Evolutionary conservation across 2,888 invertebrate genomes (phyloP).

Genomic region (Chalcis sispes): DNA sequence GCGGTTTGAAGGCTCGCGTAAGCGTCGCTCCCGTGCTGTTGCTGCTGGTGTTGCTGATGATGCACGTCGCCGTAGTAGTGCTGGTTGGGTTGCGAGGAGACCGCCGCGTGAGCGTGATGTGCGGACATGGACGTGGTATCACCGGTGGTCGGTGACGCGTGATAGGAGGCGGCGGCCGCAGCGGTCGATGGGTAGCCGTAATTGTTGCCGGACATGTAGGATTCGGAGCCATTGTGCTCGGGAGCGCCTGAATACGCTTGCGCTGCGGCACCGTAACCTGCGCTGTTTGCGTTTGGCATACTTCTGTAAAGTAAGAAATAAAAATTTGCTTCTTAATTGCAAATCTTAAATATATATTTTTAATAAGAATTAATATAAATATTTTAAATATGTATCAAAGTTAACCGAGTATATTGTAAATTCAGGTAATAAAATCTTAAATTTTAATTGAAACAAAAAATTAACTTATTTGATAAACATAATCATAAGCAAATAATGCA

Average conservation of each 20-base stretch:
- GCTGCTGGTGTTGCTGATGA: conserved; percentile 67
- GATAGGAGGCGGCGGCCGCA: conserved; percentile 46
- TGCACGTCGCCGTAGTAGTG: conserved; percentile 77
- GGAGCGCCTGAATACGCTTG: conserved; percentile 59
- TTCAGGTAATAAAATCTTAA: no score
- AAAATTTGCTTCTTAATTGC: neutral
- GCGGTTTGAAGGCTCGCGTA: conserved; percentile 69
- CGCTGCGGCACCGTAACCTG: conserved; percentile 58
- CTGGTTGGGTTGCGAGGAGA: conserved; percentile 68
- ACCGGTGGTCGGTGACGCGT: conserved; percentile 13
- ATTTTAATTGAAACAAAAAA: no score
- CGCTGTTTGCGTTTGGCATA: conserved; percentile 64
- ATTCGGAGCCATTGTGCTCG: conserved; percentile 64
- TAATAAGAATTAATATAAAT: no score
- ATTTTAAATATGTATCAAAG: no score
- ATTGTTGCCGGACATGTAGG: conserved; percentile 66
- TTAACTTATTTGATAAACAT: no score
- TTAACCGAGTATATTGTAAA: no score
- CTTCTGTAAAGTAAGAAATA: conserved; percentile 54
- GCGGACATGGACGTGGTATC: conserved; percentile 64
- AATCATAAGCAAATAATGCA: no score
- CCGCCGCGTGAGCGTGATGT: conserved; percentile 76
- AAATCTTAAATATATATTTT: no score
- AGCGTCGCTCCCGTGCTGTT: conserved; percentile 63
- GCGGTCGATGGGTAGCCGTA: conserved; percentile 68